phyloP scores from a whole-genome alignment of 2,113 vertebrate species.

The Procavia capensis region DNA sequence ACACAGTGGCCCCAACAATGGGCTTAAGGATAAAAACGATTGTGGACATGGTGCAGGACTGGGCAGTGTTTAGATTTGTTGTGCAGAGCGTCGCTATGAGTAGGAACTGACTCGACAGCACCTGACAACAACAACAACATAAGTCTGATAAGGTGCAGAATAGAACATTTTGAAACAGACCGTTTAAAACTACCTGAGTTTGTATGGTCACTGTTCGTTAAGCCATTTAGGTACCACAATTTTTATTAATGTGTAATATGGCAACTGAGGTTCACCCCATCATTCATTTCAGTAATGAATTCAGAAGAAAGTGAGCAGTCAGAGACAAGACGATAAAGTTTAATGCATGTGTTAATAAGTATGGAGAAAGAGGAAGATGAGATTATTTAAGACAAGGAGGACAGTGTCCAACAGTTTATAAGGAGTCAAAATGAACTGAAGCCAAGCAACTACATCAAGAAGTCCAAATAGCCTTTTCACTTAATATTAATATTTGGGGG shows the following conservation, averaged over 20 bases:
- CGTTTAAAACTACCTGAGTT: constrained; percentile 51
- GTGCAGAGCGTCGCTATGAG: no score
- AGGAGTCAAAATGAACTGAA: constrained; percentile 7
- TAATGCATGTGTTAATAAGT: background rate
- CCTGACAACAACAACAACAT: no score
- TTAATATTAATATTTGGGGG: background rate
- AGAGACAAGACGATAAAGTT: constrained; percentile 42
- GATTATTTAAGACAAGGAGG: background rate
- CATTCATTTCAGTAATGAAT: constrained; percentile 49
- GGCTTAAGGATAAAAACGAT: no score
- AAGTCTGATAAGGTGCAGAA: constrained; percentile 17
- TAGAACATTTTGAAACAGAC: constrained; percentile 10
- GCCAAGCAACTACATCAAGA: background rate
- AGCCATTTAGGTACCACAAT: constrained; percentile 21
- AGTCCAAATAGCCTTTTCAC: background rate
- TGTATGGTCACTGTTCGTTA: constrained; percentile 39
- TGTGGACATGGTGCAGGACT: no score
- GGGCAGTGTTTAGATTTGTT: no score
- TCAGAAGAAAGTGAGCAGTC: constrained; percentile 25
- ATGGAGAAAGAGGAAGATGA: background rate
- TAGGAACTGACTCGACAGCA: no score
- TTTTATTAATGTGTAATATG: constrained; percentile 56
- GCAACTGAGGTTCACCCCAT: background rate
- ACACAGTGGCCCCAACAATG: no score
- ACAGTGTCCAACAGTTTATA: background rate